Percentiles rank a stretch among this genome's conserved stretches.
phyloP scores from a whole-genome alignment of 2,797 vertebrate genomes.

The Graptemys geographica region DNA sequence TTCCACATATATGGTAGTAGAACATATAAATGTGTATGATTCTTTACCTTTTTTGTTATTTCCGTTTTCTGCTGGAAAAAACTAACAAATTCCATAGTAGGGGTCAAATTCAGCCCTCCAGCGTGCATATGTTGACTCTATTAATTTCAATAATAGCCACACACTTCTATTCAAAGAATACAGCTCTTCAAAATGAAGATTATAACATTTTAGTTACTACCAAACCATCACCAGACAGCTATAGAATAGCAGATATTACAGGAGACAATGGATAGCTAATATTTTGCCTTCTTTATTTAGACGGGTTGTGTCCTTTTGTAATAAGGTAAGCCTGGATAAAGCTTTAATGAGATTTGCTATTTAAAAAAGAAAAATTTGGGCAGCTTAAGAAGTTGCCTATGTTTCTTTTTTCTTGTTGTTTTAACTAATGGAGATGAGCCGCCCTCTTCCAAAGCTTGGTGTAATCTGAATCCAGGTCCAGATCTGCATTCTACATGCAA shows the following conservation, averaged over 20 bases:
- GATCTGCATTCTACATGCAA: background rate
- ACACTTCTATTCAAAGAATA: background rate
- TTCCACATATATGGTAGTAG: background rate
- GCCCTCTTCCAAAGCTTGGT: background rate
- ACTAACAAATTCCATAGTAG: background rate
- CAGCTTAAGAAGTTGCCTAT: background rate
- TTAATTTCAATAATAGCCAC: background rate
- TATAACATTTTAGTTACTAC: background rate
- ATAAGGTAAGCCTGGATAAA: background rate
- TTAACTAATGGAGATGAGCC: background rate
- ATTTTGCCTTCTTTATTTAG: background rate
- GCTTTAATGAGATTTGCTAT: background rate
- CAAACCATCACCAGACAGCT: background rate
- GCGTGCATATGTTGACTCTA: background rate
- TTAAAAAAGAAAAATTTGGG: background rate
- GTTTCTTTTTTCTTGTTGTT: too few species aligned
- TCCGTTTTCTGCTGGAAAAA: background rate
- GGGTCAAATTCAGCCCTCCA: background rate
- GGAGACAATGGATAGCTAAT: background rate
- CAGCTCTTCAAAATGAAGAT: background rate
- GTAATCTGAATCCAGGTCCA: background rate
- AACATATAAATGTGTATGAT: background rate
- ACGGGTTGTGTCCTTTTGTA: background rate
- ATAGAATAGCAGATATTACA: background rate
- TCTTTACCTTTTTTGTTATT: background rate